Evolutionary conservation across 1,140 invertebrate species (phyloP).

Genomic region (Drosophila melanogaster): Release_6_plus_ISO1_MT NT_033779.5:1399501-1400000

Average conservation of each 20-base stretch:
- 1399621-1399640: neutral
- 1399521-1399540: conserved; percentile 62
- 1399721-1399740: conserved; percentile 59
- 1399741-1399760: conserved; percentile 39
- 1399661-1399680: conserved; percentile 5
- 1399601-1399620: conserved; percentile 23
- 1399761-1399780: conserved; percentile 55
- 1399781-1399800: conserved; percentile 79
- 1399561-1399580: conserved; percentile 76
- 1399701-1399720: conserved; percentile 36
- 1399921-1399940: conserved; percentile 15
- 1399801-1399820: conserved; percentile 65
- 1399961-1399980: neutral
- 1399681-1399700: neutral
- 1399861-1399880: conserved; percentile 39
- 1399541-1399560: conserved; percentile 63
- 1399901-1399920: conserved; percentile 67
- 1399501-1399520: conserved; percentile 78
- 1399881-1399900: conserved; percentile 68
- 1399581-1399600: conserved; percentile 72
- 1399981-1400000: neutral
- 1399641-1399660: conserved; percentile 6
- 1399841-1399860: conserved; percentile 75
- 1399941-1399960: conserved; percentile 4
- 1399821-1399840: conserved; percentile 63